These are phyloP conservation scores for Agrilus cyanescens DNA, from an alignment of 2,888 invertebrate species.

Conservation along the genomic window DNA sequence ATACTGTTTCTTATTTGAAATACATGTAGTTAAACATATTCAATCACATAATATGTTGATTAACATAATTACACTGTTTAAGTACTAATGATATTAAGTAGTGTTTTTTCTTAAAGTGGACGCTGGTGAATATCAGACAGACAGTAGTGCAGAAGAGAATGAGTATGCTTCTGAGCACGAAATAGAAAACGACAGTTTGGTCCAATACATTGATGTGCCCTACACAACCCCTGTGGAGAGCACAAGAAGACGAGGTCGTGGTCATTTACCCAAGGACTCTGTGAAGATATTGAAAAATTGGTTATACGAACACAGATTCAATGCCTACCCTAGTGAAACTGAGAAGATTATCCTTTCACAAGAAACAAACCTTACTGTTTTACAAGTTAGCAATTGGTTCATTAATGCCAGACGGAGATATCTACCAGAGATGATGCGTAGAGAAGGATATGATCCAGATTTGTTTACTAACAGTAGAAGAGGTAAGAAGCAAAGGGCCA, in stretches of 20 bases:
- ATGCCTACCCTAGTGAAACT: slow-evolving; percentile 36
- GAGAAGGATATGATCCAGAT: slow-evolving; percentile 34
- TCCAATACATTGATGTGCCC: slow-evolving; percentile 19
- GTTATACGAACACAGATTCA: slow-evolving; percentile 35
- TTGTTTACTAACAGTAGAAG: slow-evolving; percentile 33
- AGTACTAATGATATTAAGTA: no score
- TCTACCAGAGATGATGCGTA: slow-evolving; percentile 34
- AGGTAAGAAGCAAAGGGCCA: slow-evolving; percentile 22
- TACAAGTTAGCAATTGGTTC: slow-evolving; percentile 37
- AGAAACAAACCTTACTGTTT: slow-evolving; percentile 32
- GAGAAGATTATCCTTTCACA: slow-evolving; percentile 33
- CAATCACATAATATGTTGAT: no score
- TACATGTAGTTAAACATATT: no score
- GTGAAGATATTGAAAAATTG: slow-evolving; percentile 34
- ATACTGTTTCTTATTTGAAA: no score
- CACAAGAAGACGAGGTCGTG: slow-evolving; percentile 26
- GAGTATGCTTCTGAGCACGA: slow-evolving; percentile 17
- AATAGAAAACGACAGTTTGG: slow-evolving; percentile 2
- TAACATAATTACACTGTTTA: no score
- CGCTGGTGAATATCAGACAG: slow-evolving; percentile 9
- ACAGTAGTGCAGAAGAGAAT: slow-evolving; percentile 18
- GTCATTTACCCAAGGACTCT: slow-evolving; percentile 33
- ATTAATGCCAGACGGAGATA: slow-evolving; percentile 33
- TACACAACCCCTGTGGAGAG: slow-evolving; percentile 16
- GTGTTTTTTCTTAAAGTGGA: no score